Conservation (phyloP, 2,888 invertebrate species). For the Mantis religiosa region DNA sequence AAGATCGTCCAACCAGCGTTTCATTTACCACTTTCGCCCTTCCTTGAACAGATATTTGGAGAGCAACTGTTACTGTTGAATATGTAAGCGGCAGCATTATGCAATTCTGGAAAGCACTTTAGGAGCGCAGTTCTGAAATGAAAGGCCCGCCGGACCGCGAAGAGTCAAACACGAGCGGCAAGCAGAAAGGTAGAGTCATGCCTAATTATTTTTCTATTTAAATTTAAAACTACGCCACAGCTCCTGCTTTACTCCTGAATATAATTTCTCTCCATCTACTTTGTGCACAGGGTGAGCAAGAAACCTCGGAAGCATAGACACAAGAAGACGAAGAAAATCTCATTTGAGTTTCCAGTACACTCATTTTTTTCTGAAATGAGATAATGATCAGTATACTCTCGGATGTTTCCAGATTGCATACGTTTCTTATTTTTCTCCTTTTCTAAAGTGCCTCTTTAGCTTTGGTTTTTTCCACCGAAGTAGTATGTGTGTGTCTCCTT, state of each 20-base stretch:
- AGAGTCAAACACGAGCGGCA: neutral
- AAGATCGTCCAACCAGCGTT: neutral
- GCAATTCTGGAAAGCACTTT: neutral
- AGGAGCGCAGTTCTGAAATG: neutral
- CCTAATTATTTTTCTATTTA: slow-evolving; percentile 15
- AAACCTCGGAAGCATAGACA: neutral
- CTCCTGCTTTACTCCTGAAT: neutral
- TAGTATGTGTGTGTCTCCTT: too few relatives aligned
- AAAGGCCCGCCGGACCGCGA: neutral
- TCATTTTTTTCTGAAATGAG: too few relatives aligned
- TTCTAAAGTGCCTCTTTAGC: too few relatives aligned
- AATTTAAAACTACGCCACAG: neutral
- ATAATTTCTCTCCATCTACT: neutral
- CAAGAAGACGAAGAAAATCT: too few relatives aligned
- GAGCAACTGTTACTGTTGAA: neutral
- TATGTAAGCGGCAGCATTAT: neutral
- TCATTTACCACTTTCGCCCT: neutral
- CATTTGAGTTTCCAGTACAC: too few relatives aligned
- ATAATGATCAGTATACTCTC: too few relatives aligned
- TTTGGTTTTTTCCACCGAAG: too few relatives aligned
- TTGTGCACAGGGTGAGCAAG: neutral
- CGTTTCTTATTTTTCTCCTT: too few relatives aligned
- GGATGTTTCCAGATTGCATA: too few relatives aligned
- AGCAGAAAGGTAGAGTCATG: neutral
- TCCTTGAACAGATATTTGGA: neutral